phyloP scores from a whole-genome alignment of 2,888 invertebrate species.

The Agonopterix subpropinquella region DNA sequence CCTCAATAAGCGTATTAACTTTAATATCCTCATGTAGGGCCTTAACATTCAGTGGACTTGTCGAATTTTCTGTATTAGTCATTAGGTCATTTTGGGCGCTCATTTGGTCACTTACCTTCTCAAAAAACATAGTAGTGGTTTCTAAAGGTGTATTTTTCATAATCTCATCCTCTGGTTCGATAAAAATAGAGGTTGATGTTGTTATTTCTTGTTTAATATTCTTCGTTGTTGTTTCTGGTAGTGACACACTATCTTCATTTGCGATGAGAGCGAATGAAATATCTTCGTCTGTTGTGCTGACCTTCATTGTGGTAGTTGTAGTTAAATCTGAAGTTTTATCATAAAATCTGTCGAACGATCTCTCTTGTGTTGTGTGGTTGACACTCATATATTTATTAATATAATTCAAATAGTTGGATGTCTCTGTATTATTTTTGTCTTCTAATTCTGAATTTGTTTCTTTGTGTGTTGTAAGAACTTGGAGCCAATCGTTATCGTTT shows the following conservation, averaged over 20 bases:
- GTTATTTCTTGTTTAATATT: background rate
- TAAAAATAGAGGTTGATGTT: no score
- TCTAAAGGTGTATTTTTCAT: no score
- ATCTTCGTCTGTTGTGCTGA: slow-evolving; percentile 13
- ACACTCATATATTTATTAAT: slow-evolving; percentile 16
- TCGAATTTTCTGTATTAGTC: no score
- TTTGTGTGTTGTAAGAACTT: slow-evolving; percentile 13
- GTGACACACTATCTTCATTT: background rate
- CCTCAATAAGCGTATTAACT: slow-evolving; percentile 16
- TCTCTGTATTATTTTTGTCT: slow-evolving; percentile 8
- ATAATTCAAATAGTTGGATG: slow-evolving; percentile 14
- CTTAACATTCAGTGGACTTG: no score
- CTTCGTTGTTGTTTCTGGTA: background rate
- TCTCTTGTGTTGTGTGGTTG: slow-evolving; percentile 29
- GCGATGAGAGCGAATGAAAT: slow-evolving; percentile 17
- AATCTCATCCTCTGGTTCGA: no score
- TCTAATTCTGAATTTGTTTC: slow-evolving; percentile 8
- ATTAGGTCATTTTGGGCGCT: no score
- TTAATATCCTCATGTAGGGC: background rate
- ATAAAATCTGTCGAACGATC: slow-evolving; percentile 40
- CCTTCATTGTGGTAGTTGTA: slow-evolving; percentile 15
- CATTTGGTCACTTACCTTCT: no score
- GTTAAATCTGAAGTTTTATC: slow-evolving; percentile 27
- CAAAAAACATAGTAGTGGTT: slow-evolving; percentile 2
- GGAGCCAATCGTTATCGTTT: slow-evolving; percentile 45